phyloP scores from a whole-genome alignment of 2,113 vertebrate genomes.

The Brachirus orientalis region DNA sequence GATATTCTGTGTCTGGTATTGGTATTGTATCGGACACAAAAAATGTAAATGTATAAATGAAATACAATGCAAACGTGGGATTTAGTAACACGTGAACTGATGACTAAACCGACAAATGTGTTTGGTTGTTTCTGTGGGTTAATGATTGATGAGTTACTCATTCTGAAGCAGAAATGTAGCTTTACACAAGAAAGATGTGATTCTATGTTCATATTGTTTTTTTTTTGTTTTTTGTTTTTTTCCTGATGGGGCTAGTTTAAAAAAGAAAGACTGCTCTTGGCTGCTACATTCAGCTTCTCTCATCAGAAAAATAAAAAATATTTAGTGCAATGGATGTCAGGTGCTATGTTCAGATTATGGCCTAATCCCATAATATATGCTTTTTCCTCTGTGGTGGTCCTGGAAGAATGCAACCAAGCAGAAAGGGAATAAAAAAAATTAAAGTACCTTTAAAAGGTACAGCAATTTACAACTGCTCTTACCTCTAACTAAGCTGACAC shows the following conservation, averaged over 20 bases:
- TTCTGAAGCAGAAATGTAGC: too few species aligned
- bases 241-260: not conserved
- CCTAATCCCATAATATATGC: conserved; percentile 62
- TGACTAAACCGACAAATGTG: not conserved
- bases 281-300: conserved; percentile 21
- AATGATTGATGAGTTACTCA: too few species aligned
- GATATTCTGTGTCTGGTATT: too few species aligned
- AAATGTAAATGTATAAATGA: too few species aligned
- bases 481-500: conserved; percentile 4
- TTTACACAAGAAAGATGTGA: not conserved
- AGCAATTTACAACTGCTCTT: conserved; percentile 23
- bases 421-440: conserved; percentile 44
- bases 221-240: too few species aligned
- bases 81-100: too few species aligned
- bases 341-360: conserved; percentile 56
- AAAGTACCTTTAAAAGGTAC: conserved; percentile 33
- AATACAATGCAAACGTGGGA: too few species aligned
- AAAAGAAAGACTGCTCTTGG: conserved; percentile 30
- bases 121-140: not conserved
- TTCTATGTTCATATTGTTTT: not conserved
- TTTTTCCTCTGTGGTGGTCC: conserved; percentile 36
- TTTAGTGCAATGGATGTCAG: conserved; percentile 39
- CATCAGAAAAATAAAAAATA: conserved; percentile 24
- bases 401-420: conserved; percentile 50
- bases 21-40: too few species aligned